Conservation (phyloP, 2,113 vertebrate species). For the Hyperopisus bebe region DNA sequence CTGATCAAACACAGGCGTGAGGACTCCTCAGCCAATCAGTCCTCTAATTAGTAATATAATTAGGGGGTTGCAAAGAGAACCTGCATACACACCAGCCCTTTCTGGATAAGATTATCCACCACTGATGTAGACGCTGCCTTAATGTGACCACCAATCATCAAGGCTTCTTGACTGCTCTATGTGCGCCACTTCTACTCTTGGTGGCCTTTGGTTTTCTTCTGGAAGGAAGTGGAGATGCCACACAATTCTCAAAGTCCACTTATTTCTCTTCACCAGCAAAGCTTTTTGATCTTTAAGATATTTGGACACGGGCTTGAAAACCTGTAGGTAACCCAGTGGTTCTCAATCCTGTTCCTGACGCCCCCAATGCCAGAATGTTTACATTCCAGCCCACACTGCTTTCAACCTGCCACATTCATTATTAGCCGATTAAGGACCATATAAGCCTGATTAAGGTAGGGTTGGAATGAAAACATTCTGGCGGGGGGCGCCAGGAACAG, state of each 20-base stretch:
- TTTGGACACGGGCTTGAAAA: background rate
- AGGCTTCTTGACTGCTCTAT: background rate
- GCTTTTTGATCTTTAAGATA: background rate
- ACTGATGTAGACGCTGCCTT: background rate
- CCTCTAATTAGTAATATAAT: too few relatives aligned
- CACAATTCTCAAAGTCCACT: background rate
- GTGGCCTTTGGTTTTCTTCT: background rate
- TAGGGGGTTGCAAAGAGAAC: too few relatives aligned
- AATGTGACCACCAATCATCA: background rate
- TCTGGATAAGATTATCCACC: too few relatives aligned
- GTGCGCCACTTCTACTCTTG: background rate
- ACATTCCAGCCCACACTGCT: background rate
- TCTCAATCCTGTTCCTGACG: background rate
- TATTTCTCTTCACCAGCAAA: background rate
- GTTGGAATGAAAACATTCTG: background rate
- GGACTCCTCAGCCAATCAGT: too few relatives aligned
- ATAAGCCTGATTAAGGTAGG: background rate
- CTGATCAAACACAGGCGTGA: too few relatives aligned
- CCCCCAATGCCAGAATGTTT: background rate
- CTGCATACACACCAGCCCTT: too few relatives aligned
- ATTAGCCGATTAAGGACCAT: background rate
- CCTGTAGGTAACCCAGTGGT: background rate
- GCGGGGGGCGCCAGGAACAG: too few relatives aligned
- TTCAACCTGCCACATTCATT: background rate
- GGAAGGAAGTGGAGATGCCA: background rate